Evolutionary conservation across 2,113 vertebrate genomes (phyloP), one percentile per base, ranked within the genome.

Genomic region (Thalassarche chlororhynchos): DNA sequence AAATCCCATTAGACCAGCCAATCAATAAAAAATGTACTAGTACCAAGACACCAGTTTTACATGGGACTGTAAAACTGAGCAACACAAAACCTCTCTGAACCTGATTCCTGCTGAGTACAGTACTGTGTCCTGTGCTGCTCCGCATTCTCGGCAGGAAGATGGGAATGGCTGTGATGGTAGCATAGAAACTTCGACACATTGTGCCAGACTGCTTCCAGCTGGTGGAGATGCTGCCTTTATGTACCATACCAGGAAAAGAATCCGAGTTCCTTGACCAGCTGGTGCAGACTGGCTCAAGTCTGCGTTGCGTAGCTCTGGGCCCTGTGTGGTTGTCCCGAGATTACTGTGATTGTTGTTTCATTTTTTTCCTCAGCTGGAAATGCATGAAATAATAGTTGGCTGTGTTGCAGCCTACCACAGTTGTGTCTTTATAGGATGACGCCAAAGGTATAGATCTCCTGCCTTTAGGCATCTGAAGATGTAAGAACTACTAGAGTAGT

Each of bases 101-200:
- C 21, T 10, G 12, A 11, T 44, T 72, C n/a, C 54, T 32, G 38
- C 87, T 28, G n/a, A 28, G 69, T 15, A 26, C 42, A 47, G 79
- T 16, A 13, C 38, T 52, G 44, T 29, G 54, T n/a, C 10, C 58
- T 42, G 29, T 16, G 25, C 77, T 83, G 82, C 82, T 68, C 86
- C 1, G 1, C 24, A 2, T 61, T 21, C 71, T 76, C 8, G 2
- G 31, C 42, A 29, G 60, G 36, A 55, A 32, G 52, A 66, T 0
- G 1, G 58, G 52, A 78, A 61, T 29, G 24, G 66, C 68, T 74
- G 34, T 58, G 42, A 44, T 19, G 55, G 75, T 12, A 34, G 42
- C n/a, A 15, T 1, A 55, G 60, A 57, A 66, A 26, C 38, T 75
- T 46, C 0, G 1, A 36, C 42, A 21, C 8, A 1, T 15, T 28